These are phyloP conservation scores for Callipepla squamata DNA, from an alignment of 2,113 vertebrate genomes.

Conservation along the genomic window DNA sequence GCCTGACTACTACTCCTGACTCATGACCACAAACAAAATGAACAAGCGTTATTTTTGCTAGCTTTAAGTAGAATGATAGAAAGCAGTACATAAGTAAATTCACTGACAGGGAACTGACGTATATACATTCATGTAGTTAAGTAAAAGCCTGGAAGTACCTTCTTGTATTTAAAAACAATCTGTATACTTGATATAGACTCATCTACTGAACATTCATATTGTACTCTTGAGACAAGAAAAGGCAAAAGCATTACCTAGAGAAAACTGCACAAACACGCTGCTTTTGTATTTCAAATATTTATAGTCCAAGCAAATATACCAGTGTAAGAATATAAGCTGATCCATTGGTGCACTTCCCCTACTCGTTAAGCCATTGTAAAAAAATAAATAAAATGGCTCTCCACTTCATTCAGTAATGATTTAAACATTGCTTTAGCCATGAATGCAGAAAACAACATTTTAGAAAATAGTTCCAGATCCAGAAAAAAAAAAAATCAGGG, in stretches of 20 bases:
- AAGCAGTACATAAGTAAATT: background rate
- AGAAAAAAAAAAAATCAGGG: background rate
- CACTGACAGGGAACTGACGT: background rate
- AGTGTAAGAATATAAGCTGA: background rate
- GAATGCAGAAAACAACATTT: background rate
- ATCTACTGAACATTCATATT: background rate
- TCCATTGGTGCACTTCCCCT: background rate
- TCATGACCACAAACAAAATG: background rate
- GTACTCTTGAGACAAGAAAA: background rate
- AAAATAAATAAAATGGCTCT: background rate
- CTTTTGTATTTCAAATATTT: background rate
- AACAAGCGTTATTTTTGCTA: background rate
- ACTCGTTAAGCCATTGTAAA: background rate
- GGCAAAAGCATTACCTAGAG: background rate
- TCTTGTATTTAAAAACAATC: background rate
- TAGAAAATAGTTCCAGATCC: background rate
- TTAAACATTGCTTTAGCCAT: background rate
- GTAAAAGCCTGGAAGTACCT: background rate
- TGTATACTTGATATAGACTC: background rate
- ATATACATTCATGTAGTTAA: background rate
- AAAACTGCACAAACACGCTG: background rate
- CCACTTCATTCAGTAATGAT: background rate
- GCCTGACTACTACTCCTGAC: background rate
- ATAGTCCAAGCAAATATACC: background rate
- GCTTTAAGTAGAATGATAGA: background rate